A percentile compares a stretch with the other conserved stretches of the same genome.
Evolutionary conservation across 1,140 invertebrate genomes (phyloP).

Genomic region (Drosophila novamexicana): DNA sequence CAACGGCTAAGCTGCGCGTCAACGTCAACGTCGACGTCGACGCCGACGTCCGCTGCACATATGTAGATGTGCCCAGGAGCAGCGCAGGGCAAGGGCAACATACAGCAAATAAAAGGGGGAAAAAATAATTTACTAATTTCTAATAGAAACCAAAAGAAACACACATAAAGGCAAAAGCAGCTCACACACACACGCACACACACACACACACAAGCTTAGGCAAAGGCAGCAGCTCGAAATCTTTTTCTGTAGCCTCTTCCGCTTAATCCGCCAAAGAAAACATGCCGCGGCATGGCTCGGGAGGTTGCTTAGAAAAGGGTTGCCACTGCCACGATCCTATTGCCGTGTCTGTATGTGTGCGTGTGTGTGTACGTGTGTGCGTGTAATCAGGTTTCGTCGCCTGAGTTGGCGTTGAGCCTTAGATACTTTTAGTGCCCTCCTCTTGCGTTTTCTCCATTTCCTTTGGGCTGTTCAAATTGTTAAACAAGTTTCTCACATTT

Average conservation of each 20-base stretch:
- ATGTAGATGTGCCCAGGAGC: background rate
- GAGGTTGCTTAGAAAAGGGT: constrained; percentile 66
- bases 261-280: constrained; percentile 76
- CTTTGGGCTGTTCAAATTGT: constrained; percentile 38
- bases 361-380: constrained; percentile 11
- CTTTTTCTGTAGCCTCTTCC: constrained; percentile 70
- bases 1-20: constrained; percentile 61
- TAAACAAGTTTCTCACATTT: constrained; percentile 77
- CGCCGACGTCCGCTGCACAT: background rate
- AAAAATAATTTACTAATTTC: constrained; percentile 46
- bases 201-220: constrained; percentile 7
- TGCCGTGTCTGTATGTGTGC: constrained; percentile 7
- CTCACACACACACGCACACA: constrained; percentile 33
- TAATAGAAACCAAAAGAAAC: constrained; percentile 30
- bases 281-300: constrained; percentile 61
- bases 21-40: constrained; percentile 5
- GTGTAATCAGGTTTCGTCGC: constrained; percentile 40
- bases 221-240: constrained; percentile 33
- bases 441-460: constrained; percentile 26
- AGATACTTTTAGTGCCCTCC: constrained; percentile 46
- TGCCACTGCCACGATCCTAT: constrained; percentile 16
- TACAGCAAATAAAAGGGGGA: constrained; percentile 4
- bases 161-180: constrained; percentile 1
- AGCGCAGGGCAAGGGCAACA: constrained; percentile 19
- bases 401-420: constrained; percentile 60